Evolutionary conservation across 1,140 invertebrate genomes (phyloP).

Genomic region (Drosophila nannoptera): DNA sequence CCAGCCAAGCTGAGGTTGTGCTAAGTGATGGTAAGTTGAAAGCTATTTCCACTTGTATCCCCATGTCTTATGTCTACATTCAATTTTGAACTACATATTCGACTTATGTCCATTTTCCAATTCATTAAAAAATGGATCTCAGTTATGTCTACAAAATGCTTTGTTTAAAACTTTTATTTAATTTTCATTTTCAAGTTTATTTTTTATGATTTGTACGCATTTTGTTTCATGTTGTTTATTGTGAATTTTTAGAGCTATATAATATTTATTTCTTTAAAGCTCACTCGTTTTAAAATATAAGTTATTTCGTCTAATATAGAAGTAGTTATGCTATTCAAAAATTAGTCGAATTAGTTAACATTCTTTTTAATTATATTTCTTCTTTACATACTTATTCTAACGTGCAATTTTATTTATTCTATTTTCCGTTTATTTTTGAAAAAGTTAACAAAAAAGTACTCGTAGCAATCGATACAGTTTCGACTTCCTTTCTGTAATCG

Average conservation of each 20-base stretch:
- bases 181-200: conserved; percentile 14
- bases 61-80: conserved; percentile 40
- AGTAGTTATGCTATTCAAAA: not conserved
- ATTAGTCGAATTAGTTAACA: conserved; percentile 14
- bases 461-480: conserved; percentile 63
- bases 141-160: not conserved
- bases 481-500: conserved; percentile 57
- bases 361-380: conserved; percentile 10
- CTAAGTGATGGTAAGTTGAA: conserved; percentile 90
- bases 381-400: conserved; percentile 28
- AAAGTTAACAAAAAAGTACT: conserved; percentile 69
- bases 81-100: conserved; percentile 24
- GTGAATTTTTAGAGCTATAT: conserved; percentile 10
- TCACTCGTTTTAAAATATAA: conserved; percentile 8
- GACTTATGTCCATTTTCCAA: conserved; percentile 41
- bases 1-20: conserved; percentile 92
- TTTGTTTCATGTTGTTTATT: conserved; percentile 27
- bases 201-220: conserved; percentile 31
- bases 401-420: conserved; percentile 44
- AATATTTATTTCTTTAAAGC: conserved; percentile 5
- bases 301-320: conserved; percentile 6
- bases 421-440: conserved; percentile 52
- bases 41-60: conserved; percentile 2
- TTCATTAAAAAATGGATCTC: conserved; percentile 10
- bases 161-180: not conserved